Evolutionary conservation across 2,113 vertebrate genomes (phyloP), one percentile per base, ranked within the genome.

Genomic region (Alces alces): DNA sequence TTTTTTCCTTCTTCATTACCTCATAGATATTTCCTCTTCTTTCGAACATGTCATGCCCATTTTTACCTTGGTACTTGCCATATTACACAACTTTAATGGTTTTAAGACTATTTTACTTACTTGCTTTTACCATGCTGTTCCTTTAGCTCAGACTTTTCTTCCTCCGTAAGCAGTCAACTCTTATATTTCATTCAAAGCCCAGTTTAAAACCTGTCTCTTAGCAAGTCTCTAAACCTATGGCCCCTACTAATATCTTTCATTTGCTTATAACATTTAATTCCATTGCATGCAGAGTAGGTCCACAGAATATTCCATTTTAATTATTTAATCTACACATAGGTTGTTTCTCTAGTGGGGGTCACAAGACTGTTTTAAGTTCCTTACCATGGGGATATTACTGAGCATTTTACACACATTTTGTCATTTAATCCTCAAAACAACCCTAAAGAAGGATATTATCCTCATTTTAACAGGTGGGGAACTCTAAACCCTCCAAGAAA

Each of bases 221-320:
- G 61, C 2, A 88, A 91, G 36, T 10, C 64, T 96, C 14, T 30
- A 90, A 93, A 55, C 93, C 14, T 87, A 19, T 93, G 54, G 25
- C 7, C 33, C 7, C 66, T 57, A 92, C 9, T 82, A 95, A 6
- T 78, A 91, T 50, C 28, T 90, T 91, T 57, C 50, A 80, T 70
- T 86, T 96, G 91, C 50, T 95, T 90, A 58, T 3, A 96, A 55
- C 14, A 91, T 70, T 91, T 85, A 95, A 10, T 86, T 78, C 9
- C 14, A 87, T 1, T 47, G 47, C 5, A 73, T 86, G 7, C 9
- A 45, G 21, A n/a, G 54, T 70, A 93, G 14, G 33, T 70, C 15
- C 89, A 82, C 1, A 91, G 1, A 96, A 57, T 58, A 90, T 54
- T 86, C n/a, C n/a, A 95, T 78, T 92, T 95, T 57, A 73, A 95